These are phyloP conservation scores for Elaphurus davidianus DNA, from an alignment of 2,113 vertebrate genomes.

Conservation along the genomic window DNA sequence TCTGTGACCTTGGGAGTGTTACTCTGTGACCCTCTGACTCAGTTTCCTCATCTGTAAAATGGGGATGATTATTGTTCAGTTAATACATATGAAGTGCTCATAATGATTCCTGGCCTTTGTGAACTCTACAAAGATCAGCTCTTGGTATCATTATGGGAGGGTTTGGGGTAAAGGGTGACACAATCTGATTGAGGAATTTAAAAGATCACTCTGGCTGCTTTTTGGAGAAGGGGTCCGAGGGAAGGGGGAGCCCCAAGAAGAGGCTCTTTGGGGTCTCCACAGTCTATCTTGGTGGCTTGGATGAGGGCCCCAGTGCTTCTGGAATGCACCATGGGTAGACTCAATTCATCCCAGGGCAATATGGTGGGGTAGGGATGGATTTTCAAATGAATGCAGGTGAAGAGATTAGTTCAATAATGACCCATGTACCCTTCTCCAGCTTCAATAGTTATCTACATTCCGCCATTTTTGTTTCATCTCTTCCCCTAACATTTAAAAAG, in stretches of 20 bases:
- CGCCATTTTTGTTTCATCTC: background rate
- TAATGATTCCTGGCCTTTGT: background rate
- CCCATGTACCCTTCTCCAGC: background rate
- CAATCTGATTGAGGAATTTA: background rate
- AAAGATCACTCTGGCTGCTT: background rate
- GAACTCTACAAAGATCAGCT: background rate
- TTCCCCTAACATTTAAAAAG: background rate
- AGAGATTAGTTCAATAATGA: background rate
- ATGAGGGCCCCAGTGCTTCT: background rate
- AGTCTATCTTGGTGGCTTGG: too few species aligned
- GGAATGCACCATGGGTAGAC: too few species aligned
- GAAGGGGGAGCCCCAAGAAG: too few species aligned
- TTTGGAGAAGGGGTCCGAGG: background rate
- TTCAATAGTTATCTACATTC: background rate
- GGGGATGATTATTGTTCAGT: background rate
- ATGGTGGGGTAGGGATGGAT: background rate
- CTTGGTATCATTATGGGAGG: background rate
- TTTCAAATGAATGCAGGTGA: background rate
- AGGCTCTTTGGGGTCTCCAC: background rate
- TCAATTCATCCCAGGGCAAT: background rate
- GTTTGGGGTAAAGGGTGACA: background rate
- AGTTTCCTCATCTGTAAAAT: background rate
- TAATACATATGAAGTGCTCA: background rate
- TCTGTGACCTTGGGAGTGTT: background rate
- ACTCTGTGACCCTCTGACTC: background rate